Base-by-base conservation (phyloP, 2,113 vertebrate species). In the Crocuta crocuta region DNA sequence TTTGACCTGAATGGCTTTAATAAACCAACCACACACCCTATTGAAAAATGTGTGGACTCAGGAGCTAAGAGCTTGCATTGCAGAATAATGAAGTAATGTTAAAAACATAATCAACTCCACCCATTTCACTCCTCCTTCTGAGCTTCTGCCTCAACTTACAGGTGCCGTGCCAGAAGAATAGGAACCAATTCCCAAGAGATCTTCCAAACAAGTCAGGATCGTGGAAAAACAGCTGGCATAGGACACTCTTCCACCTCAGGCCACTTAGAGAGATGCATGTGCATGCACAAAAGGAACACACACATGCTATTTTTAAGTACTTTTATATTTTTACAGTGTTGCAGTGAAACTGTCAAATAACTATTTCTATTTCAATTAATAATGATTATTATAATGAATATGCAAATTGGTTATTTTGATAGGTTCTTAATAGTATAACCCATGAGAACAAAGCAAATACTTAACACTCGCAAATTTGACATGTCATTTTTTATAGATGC, bases 81-180 rank as follows among this genome's bases (percentile, higher is more conserved):
- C 94, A 81, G 58, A 5, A 5, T 50, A 7, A 33, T 98, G 98
- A 98, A 89, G 95, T 97, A 28, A 98, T 90, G 65, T 35, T 48
- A 13, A 13, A 45, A 90, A 33, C 87, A 89, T 4, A 8, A 65
- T 1, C 65, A 1, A 31, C 97, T 53, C 83, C 97, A 97, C 97
- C 97, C 97, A 21, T 16, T 33, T 16, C n/a, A 17, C 50, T 86
- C 26, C 53, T 91, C 65, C 33, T 65, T 8, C 70, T 61, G 7
- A 10, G 93, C 89, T 96, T 96, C 97, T 1, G 58, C 94, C 92
- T 92, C 23, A 4, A 76, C 84, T 70, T 53, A 70, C 97, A 98
- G 97, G 97, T 98, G 92, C 95, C 76, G 92, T 94, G 95, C 98
- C 97, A 98, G 97, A 58, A 90, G 95, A 85, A 48, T 21, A 35